Percentiles rank a stretch among this genome's conserved stretches.
Evolutionary conservation across 1,140 invertebrate species (phyloP).

Genomic region (Lucilia cuprina): DNA sequence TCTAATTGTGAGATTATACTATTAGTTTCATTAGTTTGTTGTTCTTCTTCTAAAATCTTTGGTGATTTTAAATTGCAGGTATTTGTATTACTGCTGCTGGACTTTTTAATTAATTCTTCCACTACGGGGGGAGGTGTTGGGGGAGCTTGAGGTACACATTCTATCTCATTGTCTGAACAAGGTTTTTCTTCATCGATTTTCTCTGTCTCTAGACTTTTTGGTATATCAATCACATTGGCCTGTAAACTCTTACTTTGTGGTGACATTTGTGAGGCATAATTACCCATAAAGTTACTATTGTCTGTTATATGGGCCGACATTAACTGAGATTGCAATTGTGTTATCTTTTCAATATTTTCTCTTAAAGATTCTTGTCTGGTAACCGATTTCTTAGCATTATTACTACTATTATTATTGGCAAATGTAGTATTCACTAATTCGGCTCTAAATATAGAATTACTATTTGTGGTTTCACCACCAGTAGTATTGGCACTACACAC

Average conservation of each 20-base stretch:
- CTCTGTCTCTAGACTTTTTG: slow-evolving; percentile 25
- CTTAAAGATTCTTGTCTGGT: slow-evolving; percentile 57
- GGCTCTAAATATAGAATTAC: slow-evolving; percentile 41
- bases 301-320: slow-evolving; percentile 59
- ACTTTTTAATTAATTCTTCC: slow-evolving; percentile 4
- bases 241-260: background rate
- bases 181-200: slow-evolving; percentile 27
- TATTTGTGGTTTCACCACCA: background rate
- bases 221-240: slow-evolving; percentile 36
- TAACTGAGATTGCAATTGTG: slow-evolving; percentile 58
- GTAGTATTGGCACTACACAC: background rate
- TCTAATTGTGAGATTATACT: slow-evolving; percentile 34
- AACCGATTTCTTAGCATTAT: slow-evolving; percentile 42
- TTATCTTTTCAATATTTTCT: slow-evolving; percentile 62
- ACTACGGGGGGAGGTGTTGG: background rate
- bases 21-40: background rate
- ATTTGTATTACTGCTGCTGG: background rate
- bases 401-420: slow-evolving; percentile 20
- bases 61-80: background rate
- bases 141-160: background rate
- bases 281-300: slow-evolving; percentile 34
- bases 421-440: slow-evolving; percentile 58
- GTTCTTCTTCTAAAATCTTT: background rate
- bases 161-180: background rate
- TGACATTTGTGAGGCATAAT: slow-evolving; percentile 19